These are phyloP conservation scores for Fabriciana adippe DNA, from an alignment of 2,888 invertebrate genomes.

Conservation along the genomic window DNA sequence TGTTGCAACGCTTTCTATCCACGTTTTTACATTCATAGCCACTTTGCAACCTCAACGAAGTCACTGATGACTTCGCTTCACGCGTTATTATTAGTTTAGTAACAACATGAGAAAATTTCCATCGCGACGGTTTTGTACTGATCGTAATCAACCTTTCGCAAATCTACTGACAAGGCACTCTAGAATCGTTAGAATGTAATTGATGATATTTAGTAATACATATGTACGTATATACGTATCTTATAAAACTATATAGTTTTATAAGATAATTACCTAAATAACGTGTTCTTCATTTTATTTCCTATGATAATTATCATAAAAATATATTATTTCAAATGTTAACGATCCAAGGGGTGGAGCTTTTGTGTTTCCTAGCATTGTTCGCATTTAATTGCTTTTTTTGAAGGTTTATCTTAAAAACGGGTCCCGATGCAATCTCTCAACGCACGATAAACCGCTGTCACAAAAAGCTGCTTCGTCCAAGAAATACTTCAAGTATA, in stretches of 20 bases:
- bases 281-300: not conserved
- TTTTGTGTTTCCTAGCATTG: constrained; percentile 24
- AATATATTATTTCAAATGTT: not conserved
- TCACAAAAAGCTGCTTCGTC: constrained; percentile 41
- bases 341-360: constrained; percentile 12
- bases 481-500: constrained; percentile 38
- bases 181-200: not conserved
- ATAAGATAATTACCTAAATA: too few species aligned
- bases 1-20: too few species aligned
- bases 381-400: constrained; percentile 34
- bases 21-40: not conserved
- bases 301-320: constrained; percentile 14
- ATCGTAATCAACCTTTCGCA: not conserved
- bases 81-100: constrained; percentile 8
- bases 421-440: constrained; percentile 32
- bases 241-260: too few species aligned
- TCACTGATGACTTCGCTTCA: not conserved
- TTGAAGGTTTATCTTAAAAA: constrained; percentile 21
- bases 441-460: constrained; percentile 39
- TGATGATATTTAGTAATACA: too few species aligned
- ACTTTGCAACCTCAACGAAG: not conserved
- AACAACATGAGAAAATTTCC: constrained; percentile 1
- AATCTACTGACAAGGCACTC: constrained; percentile 2
- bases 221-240: too few species aligned
- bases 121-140: constrained; percentile 5